Base-by-base conservation (phyloP, 1,140 invertebrate genomes). In the Gonioctena quinquepunctata region DNA sequence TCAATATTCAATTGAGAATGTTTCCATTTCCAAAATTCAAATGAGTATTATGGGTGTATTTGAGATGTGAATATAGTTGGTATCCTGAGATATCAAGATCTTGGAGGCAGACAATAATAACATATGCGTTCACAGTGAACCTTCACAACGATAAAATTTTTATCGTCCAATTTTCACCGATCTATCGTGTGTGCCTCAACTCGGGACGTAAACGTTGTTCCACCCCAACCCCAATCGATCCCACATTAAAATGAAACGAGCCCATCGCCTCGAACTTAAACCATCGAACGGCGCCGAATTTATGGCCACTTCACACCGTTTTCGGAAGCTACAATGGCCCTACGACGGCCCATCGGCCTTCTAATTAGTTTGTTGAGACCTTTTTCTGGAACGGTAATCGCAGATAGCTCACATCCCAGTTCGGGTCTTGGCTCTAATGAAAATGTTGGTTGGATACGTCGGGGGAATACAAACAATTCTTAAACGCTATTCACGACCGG, bases 311-410 rank as follows among this genome's bases (percentile, higher is more conserved):
- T 21, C 50, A 11, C 50, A 18, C 1, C 50, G 21, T 22, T 54
- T 54, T 21, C 2, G 50, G 50, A 54, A 7, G 50, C 13, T 42
- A 6, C n/a, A 42, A 42, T n/a, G 33, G 33, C 33, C 33, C n/a
- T n/a, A 18, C 50, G 33, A 42, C 8, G 33, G 16, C 33, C 33
- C 33, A n/a, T 13, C 50, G 50, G n/a, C 11, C 50, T 54, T 22
- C 50, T 54, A 54, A 54, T 54, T 54, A 54, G 50, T 54, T 54
- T 54, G 50, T 54, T 22, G 50, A 22, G n/a, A 16, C 50, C 21
- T 54, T 54, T 54, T 54, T 22, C 21, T 8, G n/a, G 11, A 54
- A 54, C 50, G 21, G 50, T 54, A 54, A 54, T 54, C 50, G 21
- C 50, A 22, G 19, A 54, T 54, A 54, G 19, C 50, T 54, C 50